Evolutionary conservation across 1,140 invertebrate genomes (phyloP).

Genomic region (Neodiprion virginianus): DNA sequence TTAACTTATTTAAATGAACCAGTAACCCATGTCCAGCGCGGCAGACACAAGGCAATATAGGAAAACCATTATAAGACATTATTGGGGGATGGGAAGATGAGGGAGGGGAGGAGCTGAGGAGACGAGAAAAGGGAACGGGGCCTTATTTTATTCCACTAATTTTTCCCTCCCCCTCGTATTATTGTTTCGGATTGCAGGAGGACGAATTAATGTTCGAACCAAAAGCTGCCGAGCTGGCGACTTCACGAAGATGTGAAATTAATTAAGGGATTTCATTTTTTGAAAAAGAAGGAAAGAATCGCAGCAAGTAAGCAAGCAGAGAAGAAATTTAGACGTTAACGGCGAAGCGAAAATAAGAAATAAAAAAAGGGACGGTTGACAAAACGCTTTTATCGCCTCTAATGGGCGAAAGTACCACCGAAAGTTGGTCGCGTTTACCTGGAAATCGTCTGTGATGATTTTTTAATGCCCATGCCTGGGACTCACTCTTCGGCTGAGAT

Average conservation of each 20-base stretch:
- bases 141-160: neutral
- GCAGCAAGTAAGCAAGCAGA: too few relatives aligned
- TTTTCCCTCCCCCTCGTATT: neutral
- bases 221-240: neutral
- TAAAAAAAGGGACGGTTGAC: neutral
- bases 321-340: too few relatives aligned
- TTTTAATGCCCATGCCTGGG: slow-evolving; percentile 57
- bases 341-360: neutral
- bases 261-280: neutral
- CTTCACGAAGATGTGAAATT: neutral
- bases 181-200: neutral
- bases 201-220: neutral
- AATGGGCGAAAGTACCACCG: neutral
- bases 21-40: slow-evolving; percentile 59
- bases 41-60: slow-evolving; percentile 59
- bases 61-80: slow-evolving; percentile 54
- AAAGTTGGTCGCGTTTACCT: slow-evolving; percentile 19
- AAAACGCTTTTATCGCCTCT: neutral
- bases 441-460: slow-evolving; percentile 42
- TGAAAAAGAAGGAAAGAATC: too few relatives aligned
- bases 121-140: neutral
- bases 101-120: too few relatives aligned
- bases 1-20: slow-evolving; percentile 65
- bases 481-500: slow-evolving; percentile 36
- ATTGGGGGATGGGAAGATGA: neutral